A percentile compares a stretch with the other conserved stretches of the same genome.
Evolutionary conservation across 2,113 vertebrate genomes (phyloP).

Genomic region (Hemibagrus wyckioides): DNA sequence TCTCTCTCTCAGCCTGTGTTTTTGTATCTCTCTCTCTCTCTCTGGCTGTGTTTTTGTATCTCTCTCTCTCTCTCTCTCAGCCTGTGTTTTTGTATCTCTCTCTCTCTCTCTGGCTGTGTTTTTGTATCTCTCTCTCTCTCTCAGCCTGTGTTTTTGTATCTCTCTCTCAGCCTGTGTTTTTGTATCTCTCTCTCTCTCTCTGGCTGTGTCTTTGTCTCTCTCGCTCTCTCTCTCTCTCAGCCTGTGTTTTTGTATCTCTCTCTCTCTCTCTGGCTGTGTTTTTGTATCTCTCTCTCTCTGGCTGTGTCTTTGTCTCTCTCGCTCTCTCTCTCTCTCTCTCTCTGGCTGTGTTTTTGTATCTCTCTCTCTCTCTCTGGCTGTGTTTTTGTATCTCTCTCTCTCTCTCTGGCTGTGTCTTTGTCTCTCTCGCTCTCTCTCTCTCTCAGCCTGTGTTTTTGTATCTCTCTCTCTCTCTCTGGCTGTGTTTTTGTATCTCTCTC

Average conservation of each 20-base stretch:
- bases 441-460: too few species aligned
- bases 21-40: not conserved
- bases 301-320: not conserved
- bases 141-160: not conserved
- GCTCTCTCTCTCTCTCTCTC: too few species aligned
- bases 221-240: not conserved
- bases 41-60: too few species aligned
- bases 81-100: too few species aligned
- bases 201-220: too few species aligned
- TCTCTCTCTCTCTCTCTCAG: not conserved
- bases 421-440: not conserved
- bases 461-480: not conserved
- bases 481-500: not conserved
- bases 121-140: not conserved
- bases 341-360: not conserved
- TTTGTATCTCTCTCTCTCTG: not conserved
- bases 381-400: too few species aligned
- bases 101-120: not conserved
- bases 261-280: not conserved
- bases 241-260: too few species aligned
- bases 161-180: not conserved
- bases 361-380: not conserved
- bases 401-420: too few species aligned
- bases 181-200: not conserved
- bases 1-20: not conserved